phyloP scores from a whole-genome alignment of 23 tunicate genomes.

The Styela plicata region DNA sequence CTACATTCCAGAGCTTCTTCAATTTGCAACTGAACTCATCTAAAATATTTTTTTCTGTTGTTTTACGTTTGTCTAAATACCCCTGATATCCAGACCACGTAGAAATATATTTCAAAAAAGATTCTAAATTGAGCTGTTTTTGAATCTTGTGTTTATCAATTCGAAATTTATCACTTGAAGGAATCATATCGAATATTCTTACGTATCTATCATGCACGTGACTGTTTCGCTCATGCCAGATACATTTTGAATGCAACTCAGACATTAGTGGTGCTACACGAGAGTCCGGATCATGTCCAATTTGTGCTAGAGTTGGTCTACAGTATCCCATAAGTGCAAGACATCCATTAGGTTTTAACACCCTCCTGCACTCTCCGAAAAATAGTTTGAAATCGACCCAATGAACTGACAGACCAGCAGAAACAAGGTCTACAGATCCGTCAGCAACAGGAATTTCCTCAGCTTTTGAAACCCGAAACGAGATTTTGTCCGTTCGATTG shows the following conservation, averaged over 20 bases:
- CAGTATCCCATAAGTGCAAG: slow-evolving; percentile 53
- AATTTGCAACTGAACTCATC: neutral
- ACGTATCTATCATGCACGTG: slow-evolving; percentile 18
- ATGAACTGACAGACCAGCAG: slow-evolving; percentile 54
- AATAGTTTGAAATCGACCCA: slow-evolving; percentile 54
- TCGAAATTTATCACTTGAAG: neutral
- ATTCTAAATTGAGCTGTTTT: neutral
- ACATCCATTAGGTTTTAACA: slow-evolving; percentile 62
- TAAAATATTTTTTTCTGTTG: neutral
- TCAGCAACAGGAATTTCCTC: slow-evolving; percentile 24
- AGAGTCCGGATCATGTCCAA: neutral
- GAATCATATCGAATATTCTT: slow-evolving; percentile 13
- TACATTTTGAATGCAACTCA: neutral
- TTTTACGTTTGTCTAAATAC: neutral
- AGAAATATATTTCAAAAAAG: slow-evolving; percentile 19
- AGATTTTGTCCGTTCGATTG: slow-evolving; percentile 18
- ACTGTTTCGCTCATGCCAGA: neutral
- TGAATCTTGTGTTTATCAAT: neutral
- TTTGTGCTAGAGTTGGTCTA: slow-evolving; percentile 16
- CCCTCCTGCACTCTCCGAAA: slow-evolving; percentile 55
- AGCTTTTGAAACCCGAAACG: slow-evolving; percentile 38
- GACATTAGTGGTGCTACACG: neutral
- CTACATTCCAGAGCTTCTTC: neutral
- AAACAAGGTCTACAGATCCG: slow-evolving; percentile 44
- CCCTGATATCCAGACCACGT: slow-evolving; percentile 33